phyloP scores from a whole-genome alignment of 2,888 invertebrate species.

The Lochmaea capreae region DNA sequence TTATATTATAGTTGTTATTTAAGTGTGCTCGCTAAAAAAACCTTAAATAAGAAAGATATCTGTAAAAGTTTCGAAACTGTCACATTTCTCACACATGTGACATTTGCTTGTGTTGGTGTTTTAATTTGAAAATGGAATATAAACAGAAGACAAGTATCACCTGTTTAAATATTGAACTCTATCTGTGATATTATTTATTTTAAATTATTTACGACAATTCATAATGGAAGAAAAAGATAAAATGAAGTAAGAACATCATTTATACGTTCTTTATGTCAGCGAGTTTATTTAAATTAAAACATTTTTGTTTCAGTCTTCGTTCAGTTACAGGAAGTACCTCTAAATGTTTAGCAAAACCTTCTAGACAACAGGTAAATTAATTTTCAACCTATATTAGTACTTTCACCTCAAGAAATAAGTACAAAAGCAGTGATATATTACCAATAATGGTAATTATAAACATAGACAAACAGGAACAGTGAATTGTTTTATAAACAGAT shows the following conservation, averaged over 20 bases:
- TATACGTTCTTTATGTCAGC: slow-evolving; percentile 4
- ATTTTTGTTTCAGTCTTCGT: slow-evolving; percentile 7
- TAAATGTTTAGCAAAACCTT: background rate
- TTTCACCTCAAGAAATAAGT: background rate
- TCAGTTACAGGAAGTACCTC: background rate
- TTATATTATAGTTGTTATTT: no score
- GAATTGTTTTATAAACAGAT: no score
- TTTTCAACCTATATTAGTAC: background rate
- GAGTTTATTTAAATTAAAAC: background rate
- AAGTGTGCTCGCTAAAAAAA: no score
- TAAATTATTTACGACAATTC: slow-evolving; percentile 12
- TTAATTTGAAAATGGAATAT: background rate
- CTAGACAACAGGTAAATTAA: slow-evolving; percentile 20
- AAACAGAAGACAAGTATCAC: slow-evolving; percentile 12
- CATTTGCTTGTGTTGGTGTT: background rate
- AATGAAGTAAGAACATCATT: slow-evolving; percentile 26
- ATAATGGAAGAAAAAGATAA: slow-evolving; percentile 19
- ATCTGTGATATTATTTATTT: slow-evolving; percentile 40
- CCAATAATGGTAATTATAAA: background rate
- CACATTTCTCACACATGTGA: background rate
- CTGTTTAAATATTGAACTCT: slow-evolving; percentile 32
- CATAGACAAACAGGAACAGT: no score
- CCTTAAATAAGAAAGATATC: no score
- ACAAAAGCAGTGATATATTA: background rate
- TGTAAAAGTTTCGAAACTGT: background rate